Base-by-base conservation (phyloP, 2,888 invertebrate genomes). In the Ceramica pisi region DNA sequence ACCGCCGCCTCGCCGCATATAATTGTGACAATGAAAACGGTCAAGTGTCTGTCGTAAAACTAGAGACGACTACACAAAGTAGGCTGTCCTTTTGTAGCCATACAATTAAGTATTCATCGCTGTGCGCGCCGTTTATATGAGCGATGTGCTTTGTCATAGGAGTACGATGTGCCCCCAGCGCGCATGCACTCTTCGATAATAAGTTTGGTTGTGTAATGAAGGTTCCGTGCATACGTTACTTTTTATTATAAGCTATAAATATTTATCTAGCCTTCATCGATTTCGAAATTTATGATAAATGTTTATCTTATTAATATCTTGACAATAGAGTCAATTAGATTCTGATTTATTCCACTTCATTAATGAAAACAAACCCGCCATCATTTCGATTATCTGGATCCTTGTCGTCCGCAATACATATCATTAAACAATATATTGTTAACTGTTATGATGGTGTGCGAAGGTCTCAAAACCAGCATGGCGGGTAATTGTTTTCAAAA, bases 31-130 rank as follows among this genome's bases (percentile, higher is more conserved):
- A 93, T 93, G 91, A 91, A 92, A 91, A 91, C 90, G 92, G 92
- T 90, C 91, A 93, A 93, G 92, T 91, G 93, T 93, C 92, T 93
- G 90, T 92, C 94, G 93, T 94, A 94, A 94, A 94, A 93, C 91
- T 92, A 92, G 89, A 92, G 89, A 92, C 90, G 89, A 88, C 87
- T 88, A 90, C 89, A 93, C 90, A 93, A 92, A 92, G 91, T 92
- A 90, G 89, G 89, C 89, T 91, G 91, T 91, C 92, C 93, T 93
- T 92, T 92, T 93, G 93, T 91, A 89, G 90, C 84, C 89, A 92
- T 89, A 92, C 92, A 92, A 94, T 94, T 91, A 93, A 87, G 91
- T 92, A 93, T 93, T 93, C 93, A 92, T 90, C 87, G 86, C 82
- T 83, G 90, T 90, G 84, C 88, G 89, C 86, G 87, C 85, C 87